Evolutionary conservation across 2,797 vertebrate species (phyloP), one percentile per base, ranked within the genome.

Genomic region (Coregonus ussuriensis): DNA sequence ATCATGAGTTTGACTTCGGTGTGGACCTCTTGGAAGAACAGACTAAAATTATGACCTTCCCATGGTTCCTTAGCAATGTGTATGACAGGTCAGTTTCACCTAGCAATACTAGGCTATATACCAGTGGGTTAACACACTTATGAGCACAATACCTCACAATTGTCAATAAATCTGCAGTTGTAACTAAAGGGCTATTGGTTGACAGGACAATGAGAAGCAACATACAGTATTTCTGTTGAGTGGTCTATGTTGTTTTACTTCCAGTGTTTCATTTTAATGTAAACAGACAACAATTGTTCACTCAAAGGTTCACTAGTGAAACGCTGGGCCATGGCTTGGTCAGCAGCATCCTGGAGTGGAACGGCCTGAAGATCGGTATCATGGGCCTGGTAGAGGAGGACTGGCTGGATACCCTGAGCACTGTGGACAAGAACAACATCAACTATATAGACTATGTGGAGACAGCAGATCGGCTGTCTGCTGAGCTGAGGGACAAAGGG

Each of bases 1-100:
- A 89, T 29, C 37, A 84, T 77, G 74, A 85, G 63, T 91, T 90
- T 88, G 72, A 89, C 80, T 91, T 91, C 84, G 80, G 72, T 3
- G 15, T 84, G 70, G 71, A 76, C 74, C 41, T 85, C 79, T 74
- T 87, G 41, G 75, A 91, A 79, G 86, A 91, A 5, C 77, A 81
- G 16, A 62, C 62, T 16, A 65, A 80, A 54, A 75, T 85, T 74
- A 87, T 81, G 72, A 54, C 84, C n/a, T 79, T 86, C 76, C 75
- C 81, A 13, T 86, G 74, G 65, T 89, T 90, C 72, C 71, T 90
- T 41, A 51, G 41, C 62, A 87, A 85, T 6, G 59, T 85, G 31
- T 83, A 78, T 18, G 59, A 85, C 77, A 71, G 53, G 66, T 25
- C 5, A 29, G 9, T 75, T 11, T 0, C 31, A 33, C 67, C 1